Conservation (phyloP, 2,113 vertebrate genomes). For the Rallus limicola region DNA sequence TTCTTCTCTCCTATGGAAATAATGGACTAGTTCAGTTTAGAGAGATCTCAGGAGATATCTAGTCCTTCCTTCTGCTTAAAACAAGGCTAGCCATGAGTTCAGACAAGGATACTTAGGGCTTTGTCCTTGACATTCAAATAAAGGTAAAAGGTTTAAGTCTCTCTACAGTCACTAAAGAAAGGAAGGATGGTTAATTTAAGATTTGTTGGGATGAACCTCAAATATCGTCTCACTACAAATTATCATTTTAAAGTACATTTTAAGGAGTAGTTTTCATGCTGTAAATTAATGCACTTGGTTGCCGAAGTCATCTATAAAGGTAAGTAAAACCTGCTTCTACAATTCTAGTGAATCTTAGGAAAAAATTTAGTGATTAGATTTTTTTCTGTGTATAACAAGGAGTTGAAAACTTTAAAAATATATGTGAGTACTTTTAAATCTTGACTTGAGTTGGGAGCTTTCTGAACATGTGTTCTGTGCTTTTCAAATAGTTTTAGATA, state of each 20-base stretch:
- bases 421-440: background rate
- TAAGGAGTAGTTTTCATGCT: background rate
- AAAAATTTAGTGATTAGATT: background rate
- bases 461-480: background rate
- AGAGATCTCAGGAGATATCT: background rate
- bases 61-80: background rate
- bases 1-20: background rate
- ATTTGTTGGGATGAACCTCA: background rate
- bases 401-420: background rate
- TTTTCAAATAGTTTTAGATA: background rate
- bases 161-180: background rate
- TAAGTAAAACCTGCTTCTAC: background rate
- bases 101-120: background rate
- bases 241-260: background rate
- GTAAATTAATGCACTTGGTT: background rate
- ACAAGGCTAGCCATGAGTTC: fast-evolving
- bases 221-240: background rate
- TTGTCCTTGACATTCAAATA: background rate
- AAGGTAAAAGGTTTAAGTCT: background rate
- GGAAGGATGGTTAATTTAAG: background rate
- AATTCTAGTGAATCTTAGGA: background rate
- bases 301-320: background rate
- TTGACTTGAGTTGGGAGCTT: background rate
- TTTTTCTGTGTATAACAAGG: background rate
- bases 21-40: background rate